These are phyloP conservation scores for Cyphomyrus plagiostoma DNA, from an alignment of 2,113 vertebrate species.

Conservation along the genomic window DNA sequence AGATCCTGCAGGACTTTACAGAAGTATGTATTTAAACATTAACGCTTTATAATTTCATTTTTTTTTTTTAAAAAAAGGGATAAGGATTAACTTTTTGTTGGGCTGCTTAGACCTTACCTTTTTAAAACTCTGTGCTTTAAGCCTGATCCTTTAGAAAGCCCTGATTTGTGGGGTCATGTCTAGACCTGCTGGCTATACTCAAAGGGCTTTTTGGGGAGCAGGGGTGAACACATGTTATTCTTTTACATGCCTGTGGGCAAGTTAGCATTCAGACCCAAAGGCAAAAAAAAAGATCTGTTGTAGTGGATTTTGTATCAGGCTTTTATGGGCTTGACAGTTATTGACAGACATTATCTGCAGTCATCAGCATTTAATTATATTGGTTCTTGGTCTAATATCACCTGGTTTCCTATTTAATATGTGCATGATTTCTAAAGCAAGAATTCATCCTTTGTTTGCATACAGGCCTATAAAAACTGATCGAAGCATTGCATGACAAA, in stretches of 20 bases:
- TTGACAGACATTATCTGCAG: neutral
- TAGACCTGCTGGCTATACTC: conserved; percentile 30
- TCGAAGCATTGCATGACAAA: too few species aligned
- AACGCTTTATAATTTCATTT: neutral
- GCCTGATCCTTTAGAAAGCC: conserved; percentile 9
- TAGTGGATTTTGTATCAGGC: neutral
- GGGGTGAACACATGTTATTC: neutral
- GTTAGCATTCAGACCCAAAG: neutral
- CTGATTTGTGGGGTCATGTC: conserved; percentile 34
- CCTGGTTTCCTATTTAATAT: neutral
- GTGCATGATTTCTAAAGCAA: neutral
- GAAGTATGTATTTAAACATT: neutral
- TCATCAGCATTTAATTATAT: neutral
- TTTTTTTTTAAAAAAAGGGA: neutral
- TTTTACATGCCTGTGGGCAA: neutral
- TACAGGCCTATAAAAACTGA: neutral
- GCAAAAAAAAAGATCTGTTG: neutral
- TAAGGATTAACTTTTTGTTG: neutral
- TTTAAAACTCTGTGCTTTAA: neutral
- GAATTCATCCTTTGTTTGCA: neutral
- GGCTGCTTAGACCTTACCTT: neutral
- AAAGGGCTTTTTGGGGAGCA: neutral
- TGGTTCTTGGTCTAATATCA: neutral
- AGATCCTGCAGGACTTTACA: neutral
- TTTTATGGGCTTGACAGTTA: neutral